Evolutionary conservation across 2,113 vertebrate species (phyloP).

Genomic region (Menura novaehollandiae): DNA sequence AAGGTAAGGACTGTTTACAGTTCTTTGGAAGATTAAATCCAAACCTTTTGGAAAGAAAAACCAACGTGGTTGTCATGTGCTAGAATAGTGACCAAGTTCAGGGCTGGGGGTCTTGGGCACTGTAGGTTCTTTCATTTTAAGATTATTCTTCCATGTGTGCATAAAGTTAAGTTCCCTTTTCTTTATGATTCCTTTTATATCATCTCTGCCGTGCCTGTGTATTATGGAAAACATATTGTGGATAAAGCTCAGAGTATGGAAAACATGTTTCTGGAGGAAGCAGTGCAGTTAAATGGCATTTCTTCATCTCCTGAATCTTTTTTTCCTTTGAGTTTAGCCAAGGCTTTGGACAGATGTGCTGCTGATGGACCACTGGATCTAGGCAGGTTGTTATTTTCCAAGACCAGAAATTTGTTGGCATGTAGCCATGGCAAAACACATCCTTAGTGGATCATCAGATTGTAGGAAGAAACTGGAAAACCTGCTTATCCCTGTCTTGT

Average conservation of each 20-base stretch:
- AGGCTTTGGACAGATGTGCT: neutral
- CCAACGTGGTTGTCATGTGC: neutral
- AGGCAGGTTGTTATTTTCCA: neutral
- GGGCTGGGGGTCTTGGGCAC: neutral
- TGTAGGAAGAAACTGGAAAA: neutral
- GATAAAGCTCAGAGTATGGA: neutral
- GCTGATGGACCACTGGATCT: neutral
- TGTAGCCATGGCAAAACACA: neutral
- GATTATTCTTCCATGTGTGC: neutral
- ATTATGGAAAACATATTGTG: neutral
- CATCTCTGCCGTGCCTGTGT: neutral
- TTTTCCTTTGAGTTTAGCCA: neutral
- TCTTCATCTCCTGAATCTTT: neutral
- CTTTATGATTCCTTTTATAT: neutral
- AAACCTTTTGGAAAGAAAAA: neutral
- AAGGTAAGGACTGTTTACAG: conserved; percentile 79
- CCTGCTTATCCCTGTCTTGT: neutral
- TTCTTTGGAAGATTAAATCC: neutral
- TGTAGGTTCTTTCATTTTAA: neutral
- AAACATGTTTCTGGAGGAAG: neutral
- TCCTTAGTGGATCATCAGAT: neutral
- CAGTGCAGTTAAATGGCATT: neutral
- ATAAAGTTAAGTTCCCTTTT: neutral
- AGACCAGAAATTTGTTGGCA: neutral
- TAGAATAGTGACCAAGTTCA: neutral